phyloP scores from a whole-genome alignment of 37 sponge, comb jelly and placozoan species.

The Chondrilla cf. caribensis region DNA sequence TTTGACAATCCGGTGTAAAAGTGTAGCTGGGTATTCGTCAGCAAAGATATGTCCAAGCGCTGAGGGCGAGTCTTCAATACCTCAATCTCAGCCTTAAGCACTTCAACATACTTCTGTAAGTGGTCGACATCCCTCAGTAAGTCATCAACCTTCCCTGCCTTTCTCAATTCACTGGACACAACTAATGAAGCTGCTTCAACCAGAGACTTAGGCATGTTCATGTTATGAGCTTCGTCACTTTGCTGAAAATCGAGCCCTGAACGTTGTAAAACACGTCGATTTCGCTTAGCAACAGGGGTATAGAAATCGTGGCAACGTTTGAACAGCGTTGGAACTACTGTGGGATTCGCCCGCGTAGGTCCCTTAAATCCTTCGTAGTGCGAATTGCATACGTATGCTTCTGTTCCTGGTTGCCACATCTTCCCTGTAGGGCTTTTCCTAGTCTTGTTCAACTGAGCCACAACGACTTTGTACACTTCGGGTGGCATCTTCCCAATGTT shows the following conservation, averaged over 20 bases:
- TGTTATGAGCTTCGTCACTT: not conserved
- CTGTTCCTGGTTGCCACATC: conserved; percentile 2
- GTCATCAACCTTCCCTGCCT: not conserved
- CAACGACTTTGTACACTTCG: not conserved
- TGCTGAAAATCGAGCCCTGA: too few species aligned
- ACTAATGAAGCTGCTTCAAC: not conserved
- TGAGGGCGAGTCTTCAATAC: not conserved
- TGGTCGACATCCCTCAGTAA: not conserved
- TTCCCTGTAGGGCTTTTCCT: not conserved
- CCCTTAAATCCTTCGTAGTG: conserved; percentile 18
- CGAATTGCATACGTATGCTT: conserved; percentile 10
- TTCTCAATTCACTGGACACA: not conserved
- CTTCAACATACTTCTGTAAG: not conserved
- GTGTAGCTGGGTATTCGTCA: not conserved
- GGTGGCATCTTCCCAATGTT: not conserved
- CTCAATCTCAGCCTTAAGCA: not conserved
- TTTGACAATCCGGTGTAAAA: not conserved
- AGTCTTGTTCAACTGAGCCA: not conserved
- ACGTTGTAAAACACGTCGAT: not conserved
- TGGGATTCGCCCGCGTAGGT: not conserved
- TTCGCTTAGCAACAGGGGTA: not conserved
- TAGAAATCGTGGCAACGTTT: conserved; percentile 1
- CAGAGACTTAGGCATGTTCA: not conserved
- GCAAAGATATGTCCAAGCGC: not conserved
- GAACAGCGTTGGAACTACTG: not conserved